Evolutionary conservation across 2,888 invertebrate genomes (phyloP), one percentile per base, ranked within the genome.

Genomic region (Ariolimax columbianus): DNA sequence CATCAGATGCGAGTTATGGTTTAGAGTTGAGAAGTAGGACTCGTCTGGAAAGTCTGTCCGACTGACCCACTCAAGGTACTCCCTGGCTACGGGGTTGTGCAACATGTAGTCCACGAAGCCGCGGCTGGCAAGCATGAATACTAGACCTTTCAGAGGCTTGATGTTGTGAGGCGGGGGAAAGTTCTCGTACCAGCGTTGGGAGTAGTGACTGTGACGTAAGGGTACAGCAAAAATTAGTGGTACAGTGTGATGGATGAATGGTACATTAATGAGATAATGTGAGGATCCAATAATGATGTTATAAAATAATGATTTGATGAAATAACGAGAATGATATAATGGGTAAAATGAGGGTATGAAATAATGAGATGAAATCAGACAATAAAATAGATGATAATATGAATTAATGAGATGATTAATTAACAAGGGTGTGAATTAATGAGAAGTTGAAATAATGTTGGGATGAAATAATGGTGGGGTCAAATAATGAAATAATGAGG

Each of bases 1-100:
- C n/a, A 72, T 85, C 11, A 91, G 86, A 59, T 91, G 90, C 3
- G 91, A 89, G 80, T 91, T 92, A 85, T 91, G 89, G 86, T 92
- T 91, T 30, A 92, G 85, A 0, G 92, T 89, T 0, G 91, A 79
- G 87, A 91, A 92, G 83, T 87, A 91, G 47, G 91, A 89, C 84
- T 92, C 92, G 82, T 92, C 92, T 0, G 92, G 90, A 19, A 89
- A 87, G 33, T 89, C 84, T 17, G 91, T 91, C 83, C 90, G 88
- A 30, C 86, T 86, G 85, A 91, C 89, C 92, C 92, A 92, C 30
- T 89, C 87, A 11, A 91, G 86, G 30, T 92, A 89, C 47, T 89
- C 89, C 30, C 38, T 47, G n/a, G 91, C 88, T 33, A 83, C 87
- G 9, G 86, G 79, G 84, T 87, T 87, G 82, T 89, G 86, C 9